Evolutionary conservation across 2,888 invertebrate species (phyloP).

Genomic region (Chrysodeixis includens): DNA sequence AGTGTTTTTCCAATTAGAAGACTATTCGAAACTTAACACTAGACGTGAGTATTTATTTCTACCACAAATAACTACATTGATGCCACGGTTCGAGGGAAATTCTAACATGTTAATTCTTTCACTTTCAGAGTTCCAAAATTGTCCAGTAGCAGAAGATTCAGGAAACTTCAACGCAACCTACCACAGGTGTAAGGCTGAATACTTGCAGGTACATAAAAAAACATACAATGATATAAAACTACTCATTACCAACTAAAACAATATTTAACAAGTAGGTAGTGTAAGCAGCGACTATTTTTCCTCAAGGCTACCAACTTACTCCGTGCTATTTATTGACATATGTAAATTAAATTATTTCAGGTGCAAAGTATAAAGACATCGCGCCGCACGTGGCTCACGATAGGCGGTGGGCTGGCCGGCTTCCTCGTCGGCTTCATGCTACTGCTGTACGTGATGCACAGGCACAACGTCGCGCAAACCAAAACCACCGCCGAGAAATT

Average conservation of each 20-base stretch:
- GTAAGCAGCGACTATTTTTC: neutral
- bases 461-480: slow-evolving; percentile 83
- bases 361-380: slow-evolving; percentile 71
- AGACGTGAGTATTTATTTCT: slow-evolving; percentile 68
- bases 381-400: slow-evolving; percentile 83
- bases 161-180: slow-evolving; percentile 73
- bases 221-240: no score
- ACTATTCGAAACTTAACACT: slow-evolving; percentile 77
- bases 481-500: slow-evolving; percentile 74
- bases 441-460: slow-evolving; percentile 84
- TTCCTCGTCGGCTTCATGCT: slow-evolving; percentile 84
- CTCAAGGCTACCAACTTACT: neutral
- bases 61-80: neutral
- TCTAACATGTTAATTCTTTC: neutral
- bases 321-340: neutral
- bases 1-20: slow-evolving; percentile 75
- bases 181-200: slow-evolving; percentile 73
- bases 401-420: slow-evolving; percentile 82
- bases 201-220: slow-evolving; percentile 78
- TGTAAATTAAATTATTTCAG: slow-evolving; percentile 59
- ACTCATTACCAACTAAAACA: neutral
- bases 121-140: slow-evolving; percentile 80
- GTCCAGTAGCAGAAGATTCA: slow-evolving; percentile 66
- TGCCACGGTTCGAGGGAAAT: neutral
- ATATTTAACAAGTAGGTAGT: neutral